These are phyloP conservation scores for Miltochrista miniata DNA, from an alignment of 2,888 invertebrate genomes.

Conservation along the genomic window DNA sequence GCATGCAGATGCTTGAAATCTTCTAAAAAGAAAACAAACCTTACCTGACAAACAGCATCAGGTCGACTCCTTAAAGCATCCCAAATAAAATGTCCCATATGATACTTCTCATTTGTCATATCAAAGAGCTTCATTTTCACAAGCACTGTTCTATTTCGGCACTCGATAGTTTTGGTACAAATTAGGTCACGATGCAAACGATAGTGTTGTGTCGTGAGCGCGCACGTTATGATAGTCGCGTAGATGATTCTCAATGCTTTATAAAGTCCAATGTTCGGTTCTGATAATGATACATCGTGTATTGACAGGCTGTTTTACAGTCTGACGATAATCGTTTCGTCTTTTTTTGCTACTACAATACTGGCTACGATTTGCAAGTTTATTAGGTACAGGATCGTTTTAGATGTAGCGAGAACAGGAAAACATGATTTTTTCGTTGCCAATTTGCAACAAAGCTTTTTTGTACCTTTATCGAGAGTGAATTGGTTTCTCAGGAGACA, in stretches of 20 bases:
- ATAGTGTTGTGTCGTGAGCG: neutral
- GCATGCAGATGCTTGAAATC: too few relatives aligned
- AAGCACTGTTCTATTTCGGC: neutral
- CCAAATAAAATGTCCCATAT: constrained; percentile 49
- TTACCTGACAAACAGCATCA: constrained; percentile 41
- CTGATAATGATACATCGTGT: too few relatives aligned
- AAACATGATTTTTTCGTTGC: too few relatives aligned
- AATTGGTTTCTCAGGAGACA: too few relatives aligned
- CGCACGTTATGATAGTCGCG: neutral
- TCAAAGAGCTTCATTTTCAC: constrained; percentile 29
- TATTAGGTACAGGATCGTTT: too few relatives aligned
- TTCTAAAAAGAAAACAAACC: neutral
- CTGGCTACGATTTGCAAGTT: too few relatives aligned
- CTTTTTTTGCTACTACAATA: too few relatives aligned
- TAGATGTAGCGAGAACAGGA: too few relatives aligned
- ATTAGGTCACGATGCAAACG: neutral
- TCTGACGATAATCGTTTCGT: too few relatives aligned
- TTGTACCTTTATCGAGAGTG: too few relatives aligned
- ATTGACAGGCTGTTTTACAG: too few relatives aligned
- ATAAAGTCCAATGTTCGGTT: neutral
- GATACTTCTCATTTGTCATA: constrained; percentile 32
- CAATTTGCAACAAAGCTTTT: too few relatives aligned
- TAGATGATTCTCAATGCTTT: neutral
- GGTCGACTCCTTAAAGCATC: constrained; percentile 43
- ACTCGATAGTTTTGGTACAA: neutral